These are phyloP conservation scores for Picathartes gymnocephalus DNA, from an alignment of 2,113 vertebrate genomes.

Conservation along the genomic window DNA sequence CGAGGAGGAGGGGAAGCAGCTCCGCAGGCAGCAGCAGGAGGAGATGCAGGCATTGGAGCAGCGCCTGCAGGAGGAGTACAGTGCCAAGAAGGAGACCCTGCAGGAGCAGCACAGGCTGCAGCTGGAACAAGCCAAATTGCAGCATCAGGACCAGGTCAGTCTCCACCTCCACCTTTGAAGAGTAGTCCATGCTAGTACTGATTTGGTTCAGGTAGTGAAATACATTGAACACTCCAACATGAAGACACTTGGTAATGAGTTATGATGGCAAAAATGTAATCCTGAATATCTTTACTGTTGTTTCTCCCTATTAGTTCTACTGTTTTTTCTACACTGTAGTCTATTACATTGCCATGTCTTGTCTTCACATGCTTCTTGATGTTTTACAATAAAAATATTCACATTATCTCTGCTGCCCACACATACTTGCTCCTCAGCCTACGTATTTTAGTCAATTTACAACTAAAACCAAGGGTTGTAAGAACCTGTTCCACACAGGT, in stretches of 20 bases:
- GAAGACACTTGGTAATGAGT: neutral
- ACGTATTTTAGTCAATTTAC: neutral
- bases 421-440: neutral
- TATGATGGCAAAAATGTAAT: neutral
- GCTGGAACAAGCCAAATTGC: constrained; percentile 48
- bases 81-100: constrained; percentile 65
- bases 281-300: neutral
- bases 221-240: neutral
- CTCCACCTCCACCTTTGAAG: neutral
- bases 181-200: neutral
- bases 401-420: neutral
- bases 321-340: neutral
- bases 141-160: constrained; percentile 84
- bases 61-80: constrained; percentile 75
- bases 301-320: neutral
- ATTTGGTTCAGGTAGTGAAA: neutral
- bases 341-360: neutral
- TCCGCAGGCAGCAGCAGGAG: constrained; percentile 78
- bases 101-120: constrained; percentile 72
- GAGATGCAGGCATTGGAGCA: constrained; percentile 82
- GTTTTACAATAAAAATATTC: neutral
- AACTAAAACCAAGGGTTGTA: neutral
- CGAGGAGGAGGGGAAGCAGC: constrained; percentile 77
- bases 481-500: neutral
- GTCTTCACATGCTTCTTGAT: neutral